phyloP scores from a whole-genome alignment of 30 jellyfish, hydroid and myxozoan genomes.

The Nemopilema nomurai region DNA sequence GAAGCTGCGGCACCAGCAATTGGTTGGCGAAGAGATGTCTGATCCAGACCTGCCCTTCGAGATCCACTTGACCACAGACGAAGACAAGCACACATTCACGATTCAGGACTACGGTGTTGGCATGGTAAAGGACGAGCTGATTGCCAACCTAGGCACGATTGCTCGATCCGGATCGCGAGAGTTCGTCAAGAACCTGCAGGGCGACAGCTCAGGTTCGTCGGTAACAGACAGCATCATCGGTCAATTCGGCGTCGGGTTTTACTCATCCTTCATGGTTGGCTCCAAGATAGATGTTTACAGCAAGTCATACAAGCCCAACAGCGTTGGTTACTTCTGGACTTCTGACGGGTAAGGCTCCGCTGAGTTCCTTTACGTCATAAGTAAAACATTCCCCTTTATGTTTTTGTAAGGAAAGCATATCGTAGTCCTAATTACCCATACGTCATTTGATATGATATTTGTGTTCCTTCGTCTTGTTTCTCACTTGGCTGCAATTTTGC shows the following conservation, averaged over 20 bases:
- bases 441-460: background rate
- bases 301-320: conserved; percentile 70
- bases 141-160: conserved; percentile 86
- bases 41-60: conserved; percentile 85
- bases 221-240: conserved; percentile 85
- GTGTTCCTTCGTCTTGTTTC: background rate
- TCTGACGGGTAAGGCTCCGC: conserved; percentile 80
- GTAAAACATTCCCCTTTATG: too few species aligned
- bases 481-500: background rate
- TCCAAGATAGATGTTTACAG: conserved; percentile 85
- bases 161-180: conserved; percentile 96
- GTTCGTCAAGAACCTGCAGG: conserved; percentile 64
- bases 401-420: too few species aligned
- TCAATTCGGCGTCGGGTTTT: conserved; percentile 95
- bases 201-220: conserved; percentile 35
- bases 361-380: too few species aligned
- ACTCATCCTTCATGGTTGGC: conserved; percentile 93
- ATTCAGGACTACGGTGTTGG: conserved; percentile 95
- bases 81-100: conserved; percentile 79
- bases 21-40: conserved; percentile 67
- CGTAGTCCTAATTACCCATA: background rate
- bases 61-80: conserved; percentile 91
- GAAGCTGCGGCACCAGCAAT: conserved; percentile 82
- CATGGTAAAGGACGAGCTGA: conserved; percentile 83
- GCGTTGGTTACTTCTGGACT: conserved; percentile 85